Evolutionary conservation across 1,140 invertebrate species (phyloP).

Genomic region (Euura lappo): DNA sequence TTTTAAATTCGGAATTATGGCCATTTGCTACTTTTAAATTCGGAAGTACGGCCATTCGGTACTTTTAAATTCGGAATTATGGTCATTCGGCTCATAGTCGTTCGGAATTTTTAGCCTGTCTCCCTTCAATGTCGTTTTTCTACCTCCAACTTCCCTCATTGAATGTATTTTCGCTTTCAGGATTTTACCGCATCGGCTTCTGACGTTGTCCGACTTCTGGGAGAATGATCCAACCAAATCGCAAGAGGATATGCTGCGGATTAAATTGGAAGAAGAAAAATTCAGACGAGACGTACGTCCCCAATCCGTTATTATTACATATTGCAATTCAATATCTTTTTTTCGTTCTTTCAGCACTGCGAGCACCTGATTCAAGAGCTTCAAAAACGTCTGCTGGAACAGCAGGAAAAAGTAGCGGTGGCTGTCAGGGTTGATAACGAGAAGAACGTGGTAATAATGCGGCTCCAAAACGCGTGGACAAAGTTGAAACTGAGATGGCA

Average conservation of each 20-base stretch:
- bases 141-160: not conserved
- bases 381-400: slow-evolving; percentile 74
- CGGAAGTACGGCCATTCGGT: too few species aligned
- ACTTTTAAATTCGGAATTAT: too few species aligned
- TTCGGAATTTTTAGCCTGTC: too few species aligned
- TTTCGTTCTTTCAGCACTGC: slow-evolving; percentile 66
- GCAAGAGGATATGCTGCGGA: slow-evolving; percentile 52
- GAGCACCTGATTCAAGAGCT: slow-evolving; percentile 77
- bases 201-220: slow-evolving; percentile 65
- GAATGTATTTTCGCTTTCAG: slow-evolving; percentile 25
- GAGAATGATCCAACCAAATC: slow-evolving; percentile 50
- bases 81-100: too few species aligned
- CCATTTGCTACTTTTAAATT: too few species aligned
- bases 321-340: not conserved
- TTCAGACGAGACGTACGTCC: slow-evolving; percentile 69
- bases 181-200: slow-evolving; percentile 42
- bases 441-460: slow-evolving; percentile 73
- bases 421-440: slow-evolving; percentile 76
- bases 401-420: slow-evolving; percentile 79
- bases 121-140: too few species aligned
- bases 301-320: slow-evolving; percentile 16
- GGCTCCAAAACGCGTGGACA: slow-evolving; percentile 66
- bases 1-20: too few species aligned
- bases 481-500: slow-evolving; percentile 57
- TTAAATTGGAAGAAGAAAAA: slow-evolving; percentile 77